A percentile compares a stretch with the other conserved stretches of the same genome.
These are phyloP conservation scores for Epinephelus moara DNA, from an alignment of 2,113 vertebrate species.

Conservation along the genomic window DNA sequence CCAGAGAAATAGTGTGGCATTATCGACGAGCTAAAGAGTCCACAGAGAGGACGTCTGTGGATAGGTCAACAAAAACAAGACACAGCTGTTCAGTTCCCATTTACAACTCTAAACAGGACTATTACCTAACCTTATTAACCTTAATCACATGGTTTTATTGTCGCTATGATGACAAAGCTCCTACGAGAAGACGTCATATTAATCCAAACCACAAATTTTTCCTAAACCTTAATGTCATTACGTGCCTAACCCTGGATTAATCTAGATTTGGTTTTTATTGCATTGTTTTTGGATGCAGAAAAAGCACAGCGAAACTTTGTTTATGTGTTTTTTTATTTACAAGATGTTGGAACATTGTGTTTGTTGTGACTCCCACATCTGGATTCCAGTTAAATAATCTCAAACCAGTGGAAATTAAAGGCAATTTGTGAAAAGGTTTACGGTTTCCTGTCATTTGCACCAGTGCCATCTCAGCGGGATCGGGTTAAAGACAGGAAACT, in stretches of 20 bases:
- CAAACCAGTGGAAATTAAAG: neutral
- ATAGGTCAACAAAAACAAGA: neutral
- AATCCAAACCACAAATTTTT: neutral
- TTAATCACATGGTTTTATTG: neutral
- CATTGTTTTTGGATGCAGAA: neutral
- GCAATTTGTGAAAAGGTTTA: neutral
- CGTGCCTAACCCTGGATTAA: neutral
- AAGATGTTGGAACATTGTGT: neutral
- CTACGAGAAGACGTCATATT: no score
- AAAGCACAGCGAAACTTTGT: neutral
- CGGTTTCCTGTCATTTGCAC: neutral
- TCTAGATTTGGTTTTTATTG: no score
- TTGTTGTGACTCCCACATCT: constrained; percentile 21
- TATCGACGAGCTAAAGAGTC: neutral
- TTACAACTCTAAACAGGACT: neutral
- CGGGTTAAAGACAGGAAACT: neutral
- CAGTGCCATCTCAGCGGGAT: neutral
- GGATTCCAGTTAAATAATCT: constrained; percentile 1
- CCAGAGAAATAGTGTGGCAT: neutral
- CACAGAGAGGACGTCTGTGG: neutral
- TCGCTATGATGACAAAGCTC: neutral
- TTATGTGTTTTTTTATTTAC: constrained; percentile 1
- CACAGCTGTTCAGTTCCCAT: neutral
- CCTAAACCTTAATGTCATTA: neutral
- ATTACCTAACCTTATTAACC: neutral